Base-by-base conservation (phyloP, 1,140 invertebrate species). In the Neelides sp. region DNA sequence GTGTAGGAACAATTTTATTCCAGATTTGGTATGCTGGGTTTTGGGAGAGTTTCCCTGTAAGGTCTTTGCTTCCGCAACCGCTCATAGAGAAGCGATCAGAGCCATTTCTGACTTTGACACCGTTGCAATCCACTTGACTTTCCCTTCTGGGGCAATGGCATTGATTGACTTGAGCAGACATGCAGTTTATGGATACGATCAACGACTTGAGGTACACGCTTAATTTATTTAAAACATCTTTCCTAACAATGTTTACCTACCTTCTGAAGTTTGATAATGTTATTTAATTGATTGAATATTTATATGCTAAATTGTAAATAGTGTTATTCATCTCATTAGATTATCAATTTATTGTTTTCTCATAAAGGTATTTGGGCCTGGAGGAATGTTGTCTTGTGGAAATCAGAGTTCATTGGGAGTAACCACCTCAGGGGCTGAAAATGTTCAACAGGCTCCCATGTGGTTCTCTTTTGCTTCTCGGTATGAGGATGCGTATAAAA, bases 111-210 rank as follows among this genome's bases (percentile, higher is more conserved):
- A 84, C 61, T 73, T 72, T 52, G 80, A 83, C 57, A 79, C 76
- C 1, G 78, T 82, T 1, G 71, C 68, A 0, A 75, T 74, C 8
- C 68, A 72, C 0, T 65, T 83, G 12, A 72, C 75, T 22, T 82
- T 77, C 60, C 71, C 77, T 0, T 78, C 75, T 34, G 79, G 79
- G 1, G 71, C 75, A 1, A 55, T 82, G 8, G 77, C 71, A 1
- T 66, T 75, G 20, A 74, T 80, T 27, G 79, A 83, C 59, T 69
- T 81, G 26, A 79, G 77, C 26, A 67, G 81, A 13, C 71, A 72
- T 61, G 73, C 75, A 13, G 60, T 62, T 2, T 81, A 77, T 53
- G 81, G 80, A 1, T 83, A 83, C 52, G 80, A 83, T 54, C 80
- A 83, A 61, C 69, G 80, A 49, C 57, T 81, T 0, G 80, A 83